Conservation (phyloP, 2,797 vertebrate genomes). For the Iguana delicatissima region DNA sequence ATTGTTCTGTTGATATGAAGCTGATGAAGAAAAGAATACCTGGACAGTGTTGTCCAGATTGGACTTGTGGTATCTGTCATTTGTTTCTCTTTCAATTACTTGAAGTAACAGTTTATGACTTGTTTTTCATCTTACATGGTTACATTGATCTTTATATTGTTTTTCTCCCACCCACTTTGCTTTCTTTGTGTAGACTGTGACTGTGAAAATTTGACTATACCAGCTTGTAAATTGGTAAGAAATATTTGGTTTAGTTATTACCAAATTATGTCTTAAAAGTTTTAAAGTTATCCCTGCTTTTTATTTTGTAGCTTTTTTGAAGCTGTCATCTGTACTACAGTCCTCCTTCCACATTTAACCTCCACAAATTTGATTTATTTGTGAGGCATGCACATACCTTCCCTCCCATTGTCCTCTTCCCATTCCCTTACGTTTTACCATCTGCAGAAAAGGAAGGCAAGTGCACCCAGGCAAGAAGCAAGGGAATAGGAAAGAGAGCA, state of each 20-base stretch:
- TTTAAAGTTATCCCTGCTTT: slow-evolving; percentile 1
- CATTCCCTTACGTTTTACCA: no score
- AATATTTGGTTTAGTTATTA: slow-evolving; percentile 34
- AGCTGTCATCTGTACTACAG: neutral
- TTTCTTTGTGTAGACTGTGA: slow-evolving; percentile 86
- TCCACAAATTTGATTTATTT: no score
- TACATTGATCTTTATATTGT: slow-evolving; percentile 17
- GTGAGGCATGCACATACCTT: no score
- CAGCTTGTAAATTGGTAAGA: slow-evolving; percentile 91
- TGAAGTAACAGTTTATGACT: neutral
- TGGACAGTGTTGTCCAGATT: slow-evolving; percentile 90
- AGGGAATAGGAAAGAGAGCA: no score
- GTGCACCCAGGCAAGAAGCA: no score
- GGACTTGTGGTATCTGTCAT: slow-evolving; percentile 89
- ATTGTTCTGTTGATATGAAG: slow-evolving; percentile 87
- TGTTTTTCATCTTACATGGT: slow-evolving; percentile 9
- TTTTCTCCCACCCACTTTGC: neutral
- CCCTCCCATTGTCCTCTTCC: no score
- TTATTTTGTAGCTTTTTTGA: slow-evolving; percentile 37
- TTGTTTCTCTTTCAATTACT: slow-evolving; percentile 47
- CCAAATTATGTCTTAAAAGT: neutral
- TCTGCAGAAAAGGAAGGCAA: no score
- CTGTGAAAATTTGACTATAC: slow-evolving; percentile 85
- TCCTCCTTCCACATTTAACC: no score
- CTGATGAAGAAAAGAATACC: slow-evolving; percentile 83